These are phyloP conservation scores for Amniataba percoides DNA, from an alignment of 2,797 vertebrate species.

Conservation along the genomic window DNA sequence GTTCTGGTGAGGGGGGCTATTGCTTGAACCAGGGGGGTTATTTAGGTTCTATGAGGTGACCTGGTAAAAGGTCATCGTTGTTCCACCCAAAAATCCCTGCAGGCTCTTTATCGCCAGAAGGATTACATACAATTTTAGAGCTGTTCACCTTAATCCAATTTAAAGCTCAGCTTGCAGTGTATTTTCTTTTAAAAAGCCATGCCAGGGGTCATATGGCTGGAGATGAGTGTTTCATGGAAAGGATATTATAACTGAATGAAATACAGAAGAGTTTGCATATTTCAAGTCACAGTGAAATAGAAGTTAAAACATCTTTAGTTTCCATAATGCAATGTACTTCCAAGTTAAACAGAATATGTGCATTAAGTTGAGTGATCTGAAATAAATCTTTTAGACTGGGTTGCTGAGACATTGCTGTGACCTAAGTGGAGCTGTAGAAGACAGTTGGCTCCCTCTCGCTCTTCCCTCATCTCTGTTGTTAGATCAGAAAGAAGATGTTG, in stretches of 20 bases:
- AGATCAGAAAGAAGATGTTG: not conserved
- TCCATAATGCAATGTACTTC: not conserved
- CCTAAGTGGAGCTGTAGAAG: not conserved
- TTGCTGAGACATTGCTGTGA: not conserved
- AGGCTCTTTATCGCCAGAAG: slow-evolving; percentile 36
- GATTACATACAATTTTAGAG: slow-evolving; percentile 37
- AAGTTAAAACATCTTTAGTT: not conserved
- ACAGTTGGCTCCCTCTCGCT: not conserved
- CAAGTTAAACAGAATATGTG: not conserved
- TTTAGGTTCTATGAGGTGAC: slow-evolving; percentile 53
- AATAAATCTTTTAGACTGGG: not conserved
- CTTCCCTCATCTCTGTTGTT: not conserved
- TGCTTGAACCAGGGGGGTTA: slow-evolving; percentile 32
- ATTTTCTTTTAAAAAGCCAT: slow-evolving; percentile 24
- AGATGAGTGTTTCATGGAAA: not conserved
- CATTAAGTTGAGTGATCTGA: not conserved
- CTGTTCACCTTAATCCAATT: slow-evolving; percentile 24
- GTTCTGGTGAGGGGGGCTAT: slow-evolving; percentile 38
- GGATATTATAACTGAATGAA: slow-evolving; percentile 2
- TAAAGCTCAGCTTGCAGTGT: slow-evolving; percentile 17
- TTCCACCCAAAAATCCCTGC: slow-evolving; percentile 23
- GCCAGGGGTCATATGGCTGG: not conserved
- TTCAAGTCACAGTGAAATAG: not conserved
- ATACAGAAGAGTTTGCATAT: not conserved
- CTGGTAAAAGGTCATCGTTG: slow-evolving; percentile 48